Evolutionary conservation across 2,113 vertebrate genomes (phyloP).

Genomic region (Chionodraco myersi): DNA sequence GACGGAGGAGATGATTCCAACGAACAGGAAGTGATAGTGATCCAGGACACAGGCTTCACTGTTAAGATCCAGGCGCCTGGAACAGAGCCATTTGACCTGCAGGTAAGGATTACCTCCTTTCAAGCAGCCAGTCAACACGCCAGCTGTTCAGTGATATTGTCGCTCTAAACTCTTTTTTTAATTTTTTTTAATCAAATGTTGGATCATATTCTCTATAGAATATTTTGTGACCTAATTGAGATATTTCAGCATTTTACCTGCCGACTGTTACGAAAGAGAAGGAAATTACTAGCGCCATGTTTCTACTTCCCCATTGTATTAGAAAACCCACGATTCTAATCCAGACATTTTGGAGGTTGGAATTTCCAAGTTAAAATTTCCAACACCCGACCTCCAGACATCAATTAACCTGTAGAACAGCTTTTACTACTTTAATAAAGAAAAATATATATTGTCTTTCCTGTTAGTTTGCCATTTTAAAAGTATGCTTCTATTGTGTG

Average conservation of each 20-base stretch:
- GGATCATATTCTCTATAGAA: background rate
- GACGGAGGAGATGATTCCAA: conserved; percentile 89
- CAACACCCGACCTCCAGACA: no score
- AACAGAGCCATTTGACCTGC: conserved; percentile 94
- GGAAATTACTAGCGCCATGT: no score
- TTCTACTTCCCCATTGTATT: background rate
- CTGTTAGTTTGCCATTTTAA: no score
- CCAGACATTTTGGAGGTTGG: no score
- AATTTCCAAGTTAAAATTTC: no score
- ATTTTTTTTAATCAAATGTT: background rate
- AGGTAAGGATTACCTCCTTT: conserved; percentile 81
- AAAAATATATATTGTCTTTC: no score
- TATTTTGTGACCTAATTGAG: background rate
- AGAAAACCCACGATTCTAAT: background rate
- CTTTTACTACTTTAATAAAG: no score
- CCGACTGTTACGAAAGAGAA: background rate
- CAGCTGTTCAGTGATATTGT: background rate
- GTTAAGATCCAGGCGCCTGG: conserved; percentile 96
- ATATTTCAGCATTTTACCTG: background rate
- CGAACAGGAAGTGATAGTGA: conserved; percentile 98
- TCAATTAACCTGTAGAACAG: no score
- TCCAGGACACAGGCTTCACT: conserved; percentile 98
- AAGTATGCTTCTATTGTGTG: no score
- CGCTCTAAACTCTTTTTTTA: background rate
- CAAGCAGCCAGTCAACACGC: background rate